These are phyloP conservation scores for Merluccius polli DNA, from an alignment of 2,797 vertebrate species.

Conservation along the genomic window DNA sequence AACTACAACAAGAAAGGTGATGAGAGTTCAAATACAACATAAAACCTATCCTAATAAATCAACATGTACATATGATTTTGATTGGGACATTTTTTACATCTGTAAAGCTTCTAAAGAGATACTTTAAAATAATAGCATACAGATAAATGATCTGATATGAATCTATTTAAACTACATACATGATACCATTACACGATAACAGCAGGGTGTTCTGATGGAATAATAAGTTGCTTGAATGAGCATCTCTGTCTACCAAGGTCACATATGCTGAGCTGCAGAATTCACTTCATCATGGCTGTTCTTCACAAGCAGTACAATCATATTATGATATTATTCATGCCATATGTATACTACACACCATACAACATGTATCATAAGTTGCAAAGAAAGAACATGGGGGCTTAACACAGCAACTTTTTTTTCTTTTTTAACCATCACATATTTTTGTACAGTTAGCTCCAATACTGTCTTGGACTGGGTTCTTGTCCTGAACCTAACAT, in stretches of 20 bases:
- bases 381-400: not conserved
- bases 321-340: too few species aligned
- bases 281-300: too few species aligned
- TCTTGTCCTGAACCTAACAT: not conserved
- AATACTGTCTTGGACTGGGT: too few species aligned
- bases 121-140: too few species aligned
- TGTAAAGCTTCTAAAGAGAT: too few species aligned
- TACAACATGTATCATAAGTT: not conserved
- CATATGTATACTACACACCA: not conserved
- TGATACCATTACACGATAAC: not conserved
- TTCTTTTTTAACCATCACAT: too few species aligned
- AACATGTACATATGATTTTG: too few species aligned
- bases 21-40: not conserved
- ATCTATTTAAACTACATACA: not conserved
- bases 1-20: not conserved
- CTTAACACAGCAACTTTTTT: not conserved
- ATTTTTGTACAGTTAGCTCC: not conserved
- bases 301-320: too few species aligned
- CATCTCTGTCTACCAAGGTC: too few species aligned
- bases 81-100: not conserved
- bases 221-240: not conserved
- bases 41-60: not conserved
- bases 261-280: too few species aligned
- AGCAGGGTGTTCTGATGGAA: not conserved
- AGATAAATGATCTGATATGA: not conserved